Evolutionary conservation across 2,797 vertebrate species (phyloP).

Genomic region (Acanthurus tractus): DNA sequence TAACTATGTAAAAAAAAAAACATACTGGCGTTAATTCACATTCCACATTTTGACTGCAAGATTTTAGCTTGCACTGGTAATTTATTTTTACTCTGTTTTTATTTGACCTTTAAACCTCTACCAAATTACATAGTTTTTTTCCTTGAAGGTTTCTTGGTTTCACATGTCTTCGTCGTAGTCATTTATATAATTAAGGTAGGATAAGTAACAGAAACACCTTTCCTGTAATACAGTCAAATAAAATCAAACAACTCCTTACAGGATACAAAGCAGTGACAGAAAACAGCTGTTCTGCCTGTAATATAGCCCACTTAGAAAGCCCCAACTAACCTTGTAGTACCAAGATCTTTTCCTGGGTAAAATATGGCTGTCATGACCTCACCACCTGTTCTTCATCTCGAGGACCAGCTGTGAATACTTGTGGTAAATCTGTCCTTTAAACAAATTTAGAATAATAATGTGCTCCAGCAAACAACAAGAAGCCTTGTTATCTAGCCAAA

Average conservation of each 20-base stretch:
- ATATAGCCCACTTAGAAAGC: neutral
- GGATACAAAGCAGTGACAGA: neutral
- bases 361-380: constrained; percentile 36
- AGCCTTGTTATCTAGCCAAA: constrained; percentile 60
- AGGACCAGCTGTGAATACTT: constrained; percentile 36
- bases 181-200: no score
- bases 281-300: constrained; percentile 6
- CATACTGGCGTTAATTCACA: no score
- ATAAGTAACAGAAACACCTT: neutral
- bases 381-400: constrained; percentile 24
- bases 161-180: no score
- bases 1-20: no score
- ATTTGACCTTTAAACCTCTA: no score
- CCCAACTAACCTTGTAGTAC: no score
- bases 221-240: neutral
- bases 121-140: no score
- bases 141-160: no score
- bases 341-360: constrained; percentile 4
- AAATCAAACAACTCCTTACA: neutral
- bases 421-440: constrained; percentile 48
- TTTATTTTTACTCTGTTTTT: no score
- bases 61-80: no score
- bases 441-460: constrained; percentile 40
- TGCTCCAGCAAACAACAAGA: constrained; percentile 30
- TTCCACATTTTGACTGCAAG: no score